phyloP scores from a whole-genome alignment of 2,113 vertebrate genomes.

The Boleophthalmus pectinirostris region DNA sequence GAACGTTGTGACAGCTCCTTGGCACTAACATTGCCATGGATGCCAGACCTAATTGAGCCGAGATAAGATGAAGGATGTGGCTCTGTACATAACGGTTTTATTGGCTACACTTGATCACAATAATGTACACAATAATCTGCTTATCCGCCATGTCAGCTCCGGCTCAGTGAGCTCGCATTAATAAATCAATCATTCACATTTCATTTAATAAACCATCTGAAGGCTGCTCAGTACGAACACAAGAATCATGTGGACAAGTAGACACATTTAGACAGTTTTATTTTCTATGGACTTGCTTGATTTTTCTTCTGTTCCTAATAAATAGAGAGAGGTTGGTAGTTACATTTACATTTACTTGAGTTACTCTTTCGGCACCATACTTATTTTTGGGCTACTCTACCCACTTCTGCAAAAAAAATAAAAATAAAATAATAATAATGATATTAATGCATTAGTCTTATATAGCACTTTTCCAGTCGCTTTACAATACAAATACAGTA shows the following conservation, averaged over 20 bases:
- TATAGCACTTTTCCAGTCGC: too few species aligned
- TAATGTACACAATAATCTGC: constrained; percentile 21
- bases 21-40: constrained; percentile 41
- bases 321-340: too few species aligned
- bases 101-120: constrained; percentile 16
- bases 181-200: constrained; percentile 29
- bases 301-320: background rate
- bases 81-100: constrained; percentile 15
- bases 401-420: too few species aligned
- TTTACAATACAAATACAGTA: too few species aligned
- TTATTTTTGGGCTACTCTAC: background rate
- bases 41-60: constrained; percentile 43
- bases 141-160: constrained; percentile 33
- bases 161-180: constrained; percentile 5
- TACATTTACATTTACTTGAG: too few species aligned
- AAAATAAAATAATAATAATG: too few species aligned
- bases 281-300: background rate
- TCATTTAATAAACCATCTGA: constrained; percentile 16
- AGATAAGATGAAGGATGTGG: constrained; percentile 35
- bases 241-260: background rate
- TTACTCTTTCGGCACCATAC: too few species aligned
- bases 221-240: background rate
- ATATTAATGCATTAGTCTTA: too few species aligned
- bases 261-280: too few species aligned
- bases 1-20: constrained; percentile 34